A percentile compares a stretch with the other conserved stretches of the same genome.
phyloP scores from a whole-genome alignment of 2,888 invertebrate species.

The Timema cristinae region DNA sequence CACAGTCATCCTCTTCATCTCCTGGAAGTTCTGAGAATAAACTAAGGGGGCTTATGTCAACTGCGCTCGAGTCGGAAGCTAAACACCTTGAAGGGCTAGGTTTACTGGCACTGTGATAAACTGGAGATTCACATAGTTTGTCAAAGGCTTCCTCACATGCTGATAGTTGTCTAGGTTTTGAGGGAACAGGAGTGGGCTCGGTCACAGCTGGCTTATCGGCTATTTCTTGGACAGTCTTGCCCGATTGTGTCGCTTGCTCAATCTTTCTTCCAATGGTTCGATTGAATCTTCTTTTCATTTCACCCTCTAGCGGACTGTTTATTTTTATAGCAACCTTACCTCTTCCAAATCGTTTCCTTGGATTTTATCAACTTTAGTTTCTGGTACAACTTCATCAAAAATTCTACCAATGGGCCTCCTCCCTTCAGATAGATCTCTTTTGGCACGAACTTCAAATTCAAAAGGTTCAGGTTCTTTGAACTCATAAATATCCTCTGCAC shows the following conservation, averaged over 20 bases:
- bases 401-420: slow-evolving; percentile 18
- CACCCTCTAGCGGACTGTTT: slow-evolving; percentile 32
- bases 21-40: slow-evolving; percentile 46
- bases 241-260: slow-evolving; percentile 30
- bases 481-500: slow-evolving; percentile 68
- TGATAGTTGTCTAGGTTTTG: slow-evolving; percentile 33
- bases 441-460: slow-evolving; percentile 66
- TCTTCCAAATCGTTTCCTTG: slow-evolving; percentile 42
- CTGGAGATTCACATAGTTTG: slow-evolving; percentile 49
- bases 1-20: slow-evolving; percentile 41
- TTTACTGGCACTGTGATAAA: slow-evolving; percentile 47
- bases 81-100: not conserved
- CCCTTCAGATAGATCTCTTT: slow-evolving; percentile 15
- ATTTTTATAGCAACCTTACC: slow-evolving; percentile 22
- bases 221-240: not conserved
- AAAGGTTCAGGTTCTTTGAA: slow-evolving; percentile 88
- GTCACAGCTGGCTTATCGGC: not conserved
- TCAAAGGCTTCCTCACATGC: slow-evolving; percentile 49
- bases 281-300: slow-evolving; percentile 38
- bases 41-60: slow-evolving; percentile 28
- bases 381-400: slow-evolving; percentile 21
- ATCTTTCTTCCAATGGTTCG: slow-evolving; percentile 37
- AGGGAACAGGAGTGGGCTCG: not conserved
- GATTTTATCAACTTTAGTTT: slow-evolving; percentile 40
- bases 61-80: slow-evolving; percentile 13